These are phyloP conservation scores for Callaeas wilsoni DNA, from an alignment of 2,113 vertebrate genomes.

Conservation along the genomic window DNA sequence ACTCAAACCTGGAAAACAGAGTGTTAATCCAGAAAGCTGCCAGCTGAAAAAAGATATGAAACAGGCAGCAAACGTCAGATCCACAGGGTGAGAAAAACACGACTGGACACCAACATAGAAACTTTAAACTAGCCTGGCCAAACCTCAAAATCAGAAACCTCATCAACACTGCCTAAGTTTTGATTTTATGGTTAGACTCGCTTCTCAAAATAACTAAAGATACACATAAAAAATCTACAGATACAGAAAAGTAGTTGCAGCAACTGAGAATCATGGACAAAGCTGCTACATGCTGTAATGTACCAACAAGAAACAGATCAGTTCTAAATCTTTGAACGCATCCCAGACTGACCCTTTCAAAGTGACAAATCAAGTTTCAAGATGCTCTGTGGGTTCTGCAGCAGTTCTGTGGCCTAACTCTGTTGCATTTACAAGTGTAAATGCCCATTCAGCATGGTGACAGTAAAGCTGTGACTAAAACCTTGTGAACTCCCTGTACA, in stretches of 20 bases:
- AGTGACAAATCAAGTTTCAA: background rate
- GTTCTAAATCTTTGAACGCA: background rate
- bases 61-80: background rate
- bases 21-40: background rate
- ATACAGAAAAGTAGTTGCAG: background rate
- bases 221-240: background rate
- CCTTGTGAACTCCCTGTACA: background rate
- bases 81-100: background rate
- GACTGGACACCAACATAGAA: background rate
- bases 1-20: accelerated
- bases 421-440: background rate
- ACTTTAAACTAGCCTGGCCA: background rate
- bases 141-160: background rate
- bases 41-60: background rate
- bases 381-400: background rate
- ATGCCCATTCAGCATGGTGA: background rate
- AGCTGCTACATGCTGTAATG: background rate
- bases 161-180: background rate
- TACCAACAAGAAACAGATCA: background rate
- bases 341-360: background rate
- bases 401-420: background rate
- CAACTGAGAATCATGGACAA: background rate
- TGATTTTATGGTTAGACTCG: background rate
- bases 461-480: background rate
- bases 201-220: background rate